A percentile compares a stretch with the other conserved stretches of the same genome.
These are phyloP conservation scores for Ophion ventricosus DNA, from an alignment of 2,888 invertebrate genomes.

Conservation along the genomic window DNA sequence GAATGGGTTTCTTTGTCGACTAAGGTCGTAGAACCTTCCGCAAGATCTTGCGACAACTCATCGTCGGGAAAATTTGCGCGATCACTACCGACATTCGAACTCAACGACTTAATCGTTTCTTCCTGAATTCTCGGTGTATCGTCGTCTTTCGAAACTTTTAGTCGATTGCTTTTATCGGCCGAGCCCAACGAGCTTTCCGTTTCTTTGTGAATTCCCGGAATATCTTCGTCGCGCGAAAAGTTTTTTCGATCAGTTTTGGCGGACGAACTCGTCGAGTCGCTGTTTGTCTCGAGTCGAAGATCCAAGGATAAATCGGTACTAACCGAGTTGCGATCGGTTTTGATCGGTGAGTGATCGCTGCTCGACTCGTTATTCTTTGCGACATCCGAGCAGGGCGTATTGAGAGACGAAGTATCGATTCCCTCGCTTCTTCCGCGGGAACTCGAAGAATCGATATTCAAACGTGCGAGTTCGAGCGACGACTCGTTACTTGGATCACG, in stretches of 20 bases:
- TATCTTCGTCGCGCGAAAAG: slow-evolving; percentile 33
- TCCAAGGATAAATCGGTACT: slow-evolving; percentile 32
- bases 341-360: slow-evolving; percentile 37
- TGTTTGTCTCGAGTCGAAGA: not conserved
- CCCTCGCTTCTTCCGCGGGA: slow-evolving; percentile 7
- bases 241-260: slow-evolving; percentile 5
- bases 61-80: not conserved
- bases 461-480: slow-evolving; percentile 16
- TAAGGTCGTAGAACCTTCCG: not conserved
- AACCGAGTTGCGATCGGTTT: slow-evolving; percentile 3
- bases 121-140: not conserved
- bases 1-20: not conserved
- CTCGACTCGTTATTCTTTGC: slow-evolving; percentile 30
- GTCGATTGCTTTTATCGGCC: not conserved
- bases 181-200: not conserved
- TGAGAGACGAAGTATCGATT: slow-evolving; percentile 5
- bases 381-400: not conserved
- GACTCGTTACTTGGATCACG: slow-evolving; percentile 13
- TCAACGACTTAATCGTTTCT: not conserved
- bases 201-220: not conserved
- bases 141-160: not conserved
- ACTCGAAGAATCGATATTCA: slow-evolving; percentile 40
- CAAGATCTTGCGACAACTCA: not conserved
- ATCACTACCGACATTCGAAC: not conserved
- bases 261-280: slow-evolving; percentile 27